phyloP scores from a whole-genome alignment of 2,797 vertebrate genomes.

The Urophycis tenuis region DNA sequence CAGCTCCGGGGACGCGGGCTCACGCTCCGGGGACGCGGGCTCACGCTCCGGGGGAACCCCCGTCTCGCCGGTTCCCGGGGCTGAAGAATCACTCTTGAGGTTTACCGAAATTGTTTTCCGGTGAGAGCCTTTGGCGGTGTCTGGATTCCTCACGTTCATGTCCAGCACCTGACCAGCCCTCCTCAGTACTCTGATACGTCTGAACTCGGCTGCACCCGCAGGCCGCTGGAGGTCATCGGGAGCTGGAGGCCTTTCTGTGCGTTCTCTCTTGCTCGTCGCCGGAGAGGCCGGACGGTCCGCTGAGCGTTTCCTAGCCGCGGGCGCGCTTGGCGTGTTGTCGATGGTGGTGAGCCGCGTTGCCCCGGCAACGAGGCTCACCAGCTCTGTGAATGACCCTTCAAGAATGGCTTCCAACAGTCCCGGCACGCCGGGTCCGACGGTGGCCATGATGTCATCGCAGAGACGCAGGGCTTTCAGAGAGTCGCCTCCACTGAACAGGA shows the following conservation, averaged over 20 bases:
- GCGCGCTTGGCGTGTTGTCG: conserved; percentile 5
- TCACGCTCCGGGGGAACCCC: background rate
- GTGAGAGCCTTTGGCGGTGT: background rate
- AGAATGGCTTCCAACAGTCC: conserved; percentile 84
- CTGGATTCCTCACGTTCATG: conserved; percentile 3
- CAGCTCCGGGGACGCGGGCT: conserved; percentile 47
- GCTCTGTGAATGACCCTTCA: conserved; percentile 70
- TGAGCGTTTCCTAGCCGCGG: conserved; percentile 30
- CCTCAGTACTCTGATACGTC: conserved; percentile 47
- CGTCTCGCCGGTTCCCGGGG: background rate
- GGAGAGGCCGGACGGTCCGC: background rate
- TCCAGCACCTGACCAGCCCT: conserved; percentile 52
- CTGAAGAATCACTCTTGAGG: background rate
- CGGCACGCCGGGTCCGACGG: conserved; percentile 64
- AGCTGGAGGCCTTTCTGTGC: background rate
- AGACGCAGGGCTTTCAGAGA: conserved; percentile 82
- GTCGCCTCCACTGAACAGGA: conserved; percentile 86
- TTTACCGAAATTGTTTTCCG: background rate
- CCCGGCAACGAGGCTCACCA: conserved; percentile 68
- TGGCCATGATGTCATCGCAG: conserved; percentile 70
- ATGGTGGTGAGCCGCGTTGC: conserved; percentile 24
- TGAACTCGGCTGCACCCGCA: conserved; percentile 11
- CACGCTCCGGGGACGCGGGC: background rate
- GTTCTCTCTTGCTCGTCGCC: conserved; percentile 42
- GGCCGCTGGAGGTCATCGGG: background rate